A percentile compares a stretch with the other conserved stretches of the same genome.
Evolutionary conservation across 2,888 invertebrate genomes (phyloP).

Genomic region (Metallyticus violacea): DNA sequence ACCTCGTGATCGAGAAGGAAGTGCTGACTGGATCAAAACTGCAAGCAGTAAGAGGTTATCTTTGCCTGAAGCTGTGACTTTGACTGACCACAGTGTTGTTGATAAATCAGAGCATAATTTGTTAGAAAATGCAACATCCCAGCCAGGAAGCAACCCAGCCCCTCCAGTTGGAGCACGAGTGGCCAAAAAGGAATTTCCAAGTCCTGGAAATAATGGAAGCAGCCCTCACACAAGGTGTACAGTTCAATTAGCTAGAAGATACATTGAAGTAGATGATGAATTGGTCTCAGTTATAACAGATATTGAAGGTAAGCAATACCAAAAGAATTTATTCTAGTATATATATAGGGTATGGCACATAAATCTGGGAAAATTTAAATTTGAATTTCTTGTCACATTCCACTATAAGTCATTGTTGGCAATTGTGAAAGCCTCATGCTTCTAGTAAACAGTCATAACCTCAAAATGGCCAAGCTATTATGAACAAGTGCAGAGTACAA

Average conservation of each 20-base stretch:
- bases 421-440: too few relatives aligned
- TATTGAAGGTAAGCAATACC: slow-evolving; percentile 62
- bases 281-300: slow-evolving; percentile 69
- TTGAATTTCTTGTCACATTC: too few relatives aligned
- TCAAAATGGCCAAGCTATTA: too few relatives aligned
- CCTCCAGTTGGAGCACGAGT: neutral
- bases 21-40: slow-evolving; percentile 18
- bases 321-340: too few relatives aligned
- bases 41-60: neutral
- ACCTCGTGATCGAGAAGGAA: slow-evolving; percentile 26
- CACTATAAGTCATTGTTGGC: too few relatives aligned
- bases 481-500: too few relatives aligned
- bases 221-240: slow-evolving; percentile 49
- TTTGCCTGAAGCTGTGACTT: slow-evolving; percentile 7
- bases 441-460: too few relatives aligned
- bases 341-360: too few relatives aligned
- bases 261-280: slow-evolving; percentile 68
- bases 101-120: slow-evolving; percentile 7
- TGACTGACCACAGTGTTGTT: neutral
- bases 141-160: neutral
- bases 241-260: slow-evolving; percentile 63
- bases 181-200: slow-evolving; percentile 8
- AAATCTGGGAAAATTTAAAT: too few relatives aligned
- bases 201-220: neutral
- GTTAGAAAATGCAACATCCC: neutral